A percentile compares a stretch with the other conserved stretches of the same genome.
phyloP scores from a whole-genome alignment of 2,888 invertebrate genomes.

The Polia nebulosa region DNA sequence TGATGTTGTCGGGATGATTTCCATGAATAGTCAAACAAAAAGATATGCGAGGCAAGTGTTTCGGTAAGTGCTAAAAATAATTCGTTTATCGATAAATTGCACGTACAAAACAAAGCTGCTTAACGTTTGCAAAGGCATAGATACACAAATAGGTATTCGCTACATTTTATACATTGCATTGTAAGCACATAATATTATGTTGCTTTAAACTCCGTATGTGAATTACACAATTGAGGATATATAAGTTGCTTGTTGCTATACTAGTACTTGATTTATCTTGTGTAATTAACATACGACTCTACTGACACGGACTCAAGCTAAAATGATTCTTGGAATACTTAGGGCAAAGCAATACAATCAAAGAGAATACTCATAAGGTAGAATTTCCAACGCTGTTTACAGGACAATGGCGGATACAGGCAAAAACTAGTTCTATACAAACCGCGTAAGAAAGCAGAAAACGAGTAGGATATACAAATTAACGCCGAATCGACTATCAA shows the following conservation, averaged over 20 bases:
- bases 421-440: not conserved
- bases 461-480: not conserved
- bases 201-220: not conserved
- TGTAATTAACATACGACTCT: not conserved
- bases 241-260: not conserved
- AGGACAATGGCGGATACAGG: not conserved
- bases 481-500: too few species aligned
- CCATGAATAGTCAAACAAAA: conserved; percentile 26
- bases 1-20: conserved; percentile 9
- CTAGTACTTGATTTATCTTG: not conserved
- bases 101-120: conserved; percentile 26
- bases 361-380: not conserved
- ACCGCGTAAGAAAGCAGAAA: not conserved
- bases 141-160: conserved; percentile 34
- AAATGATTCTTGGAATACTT: not conserved
- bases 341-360: not conserved
- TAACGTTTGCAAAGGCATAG: conserved; percentile 41
- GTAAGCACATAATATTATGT: conserved; percentile 14
- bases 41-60: conserved; percentile 13
- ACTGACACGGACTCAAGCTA: not conserved
- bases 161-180: conserved; percentile 21
- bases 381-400: conserved; percentile 1
- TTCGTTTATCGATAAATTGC: conserved; percentile 18
- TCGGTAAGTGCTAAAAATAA: conserved; percentile 41
- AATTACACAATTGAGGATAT: not conserved